Percentiles rank a stretch among this genome's conserved stretches.
Evolutionary conservation across 1,140 invertebrate species (phyloP).

Genomic region (Metaphire vulgaris): DNA sequence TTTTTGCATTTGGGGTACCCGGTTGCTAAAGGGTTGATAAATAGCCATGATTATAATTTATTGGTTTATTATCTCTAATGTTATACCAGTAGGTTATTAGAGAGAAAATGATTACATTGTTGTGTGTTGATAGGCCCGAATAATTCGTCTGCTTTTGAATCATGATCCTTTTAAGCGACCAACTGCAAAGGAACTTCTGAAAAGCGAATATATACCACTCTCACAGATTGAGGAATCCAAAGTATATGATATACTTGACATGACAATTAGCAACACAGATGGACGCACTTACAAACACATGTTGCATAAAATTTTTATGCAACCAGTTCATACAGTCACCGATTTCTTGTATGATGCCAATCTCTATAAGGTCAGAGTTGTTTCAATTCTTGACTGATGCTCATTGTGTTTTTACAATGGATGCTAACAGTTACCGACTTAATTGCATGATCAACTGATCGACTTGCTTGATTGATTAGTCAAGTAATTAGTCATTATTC

Average conservation of each 20-base stretch:
- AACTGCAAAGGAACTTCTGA: slow-evolving; percentile 71
- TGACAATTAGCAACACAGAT: neutral
- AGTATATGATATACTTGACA: neutral
- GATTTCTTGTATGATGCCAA: neutral
- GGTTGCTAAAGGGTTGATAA: no score
- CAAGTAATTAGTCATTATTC: no score
- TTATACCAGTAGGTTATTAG: neutral
- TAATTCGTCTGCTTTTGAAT: slow-evolving; percentile 69
- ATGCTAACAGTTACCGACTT: no score
- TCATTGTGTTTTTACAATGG: no score
- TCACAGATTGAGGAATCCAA: neutral
- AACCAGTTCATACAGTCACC: neutral
- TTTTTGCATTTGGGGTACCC: no score
- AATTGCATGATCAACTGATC: no score
- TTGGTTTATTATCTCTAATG: neutral
- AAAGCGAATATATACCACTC: slow-evolving; percentile 71
- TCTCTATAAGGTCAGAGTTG: neutral
- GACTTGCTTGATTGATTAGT: no score
- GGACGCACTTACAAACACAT: neutral
- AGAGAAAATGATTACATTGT: neutral
- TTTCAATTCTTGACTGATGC: no score
- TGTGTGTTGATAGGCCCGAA: slow-evolving; percentile 41
- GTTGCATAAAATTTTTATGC: neutral
- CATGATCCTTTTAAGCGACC: slow-evolving; percentile 76
- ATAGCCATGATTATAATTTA: neutral